Percentiles rank a stretch among this genome's conserved stretches.
phyloP scores from a whole-genome alignment of 64 coral and sea anemone species.

The Pachyseris speciosa region DNA sequence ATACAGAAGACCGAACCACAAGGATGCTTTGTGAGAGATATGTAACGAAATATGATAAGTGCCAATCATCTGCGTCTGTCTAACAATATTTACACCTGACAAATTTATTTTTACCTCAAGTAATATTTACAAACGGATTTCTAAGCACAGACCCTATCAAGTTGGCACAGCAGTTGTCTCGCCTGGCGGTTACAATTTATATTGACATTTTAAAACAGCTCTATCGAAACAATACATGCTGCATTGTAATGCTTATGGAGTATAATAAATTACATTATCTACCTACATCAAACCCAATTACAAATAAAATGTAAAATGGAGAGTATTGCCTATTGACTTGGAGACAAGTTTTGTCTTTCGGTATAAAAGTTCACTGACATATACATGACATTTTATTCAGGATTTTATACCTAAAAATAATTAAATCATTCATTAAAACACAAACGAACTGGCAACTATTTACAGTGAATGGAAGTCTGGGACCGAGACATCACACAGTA shows the following conservation, averaged over 20 bases:
- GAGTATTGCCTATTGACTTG: background rate
- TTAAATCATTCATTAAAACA: constrained; percentile 1
- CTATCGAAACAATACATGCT: too few species aligned
- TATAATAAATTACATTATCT: too few species aligned
- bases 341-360: background rate
- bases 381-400: background rate
- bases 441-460: background rate
- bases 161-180: too few species aligned
- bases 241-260: too few species aligned
- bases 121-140: too few species aligned
- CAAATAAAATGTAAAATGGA: background rate
- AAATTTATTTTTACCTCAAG: too few species aligned
- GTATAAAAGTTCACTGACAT: background rate
- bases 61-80: too few species aligned
- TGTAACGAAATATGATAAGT: too few species aligned
- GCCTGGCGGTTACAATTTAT: too few species aligned
- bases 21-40: background rate
- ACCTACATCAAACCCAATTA: background rate
- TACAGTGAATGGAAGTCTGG: background rate
- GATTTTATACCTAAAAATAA: background rate
- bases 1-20: background rate
- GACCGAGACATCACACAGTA: background rate
- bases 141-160: too few species aligned
- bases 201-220: too few species aligned
- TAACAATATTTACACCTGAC: too few species aligned